Evolutionary conservation across 2,113 vertebrate species (phyloP).

Genomic region (Geothlypis trichas): DNA sequence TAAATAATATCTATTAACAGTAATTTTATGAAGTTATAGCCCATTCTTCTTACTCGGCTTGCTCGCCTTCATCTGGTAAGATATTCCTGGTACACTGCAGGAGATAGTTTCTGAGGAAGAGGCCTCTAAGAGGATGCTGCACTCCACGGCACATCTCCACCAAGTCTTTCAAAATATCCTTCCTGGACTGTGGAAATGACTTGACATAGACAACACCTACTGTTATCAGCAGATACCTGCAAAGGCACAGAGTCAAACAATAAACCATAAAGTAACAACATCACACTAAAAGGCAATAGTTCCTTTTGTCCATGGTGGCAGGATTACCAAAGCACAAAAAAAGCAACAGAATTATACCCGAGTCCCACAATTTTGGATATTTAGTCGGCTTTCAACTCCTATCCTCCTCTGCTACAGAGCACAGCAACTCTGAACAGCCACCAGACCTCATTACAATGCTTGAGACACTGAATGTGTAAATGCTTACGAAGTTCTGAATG

Average conservation of each 20-base stretch:
- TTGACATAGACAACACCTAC: constrained; percentile 98
- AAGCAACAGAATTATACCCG: not conserved
- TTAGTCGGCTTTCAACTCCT: not conserved
- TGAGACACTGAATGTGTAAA: not conserved
- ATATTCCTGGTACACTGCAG: constrained; percentile 98
- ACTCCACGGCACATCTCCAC: constrained; percentile 99
- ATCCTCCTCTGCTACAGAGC: not conserved
- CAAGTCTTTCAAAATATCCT: constrained; percentile 97
- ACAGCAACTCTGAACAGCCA: not conserved
- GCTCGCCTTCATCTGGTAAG: constrained; percentile 94
- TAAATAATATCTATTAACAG: not conserved
- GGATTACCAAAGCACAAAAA: not conserved
- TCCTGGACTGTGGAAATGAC: constrained; percentile 98
- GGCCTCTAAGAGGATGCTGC: constrained; percentile 94
- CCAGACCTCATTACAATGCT: not conserved
- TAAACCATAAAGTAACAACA: not conserved
- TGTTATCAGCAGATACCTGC: constrained; percentile 94
- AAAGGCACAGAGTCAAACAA: not conserved
- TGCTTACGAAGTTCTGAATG: not conserved
- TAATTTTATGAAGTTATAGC: not conserved
- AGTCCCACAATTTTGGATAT: not conserved
- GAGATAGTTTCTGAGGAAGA: constrained; percentile 97
- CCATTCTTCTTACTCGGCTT: constrained; percentile 84
- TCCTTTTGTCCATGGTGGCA: not conserved
- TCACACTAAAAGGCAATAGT: not conserved